Evolutionary conservation across 92 coral and sea anemone species (phyloP), one percentile per base, ranked within the genome.

Genomic region (Palythoa heliodiscus): DNA sequence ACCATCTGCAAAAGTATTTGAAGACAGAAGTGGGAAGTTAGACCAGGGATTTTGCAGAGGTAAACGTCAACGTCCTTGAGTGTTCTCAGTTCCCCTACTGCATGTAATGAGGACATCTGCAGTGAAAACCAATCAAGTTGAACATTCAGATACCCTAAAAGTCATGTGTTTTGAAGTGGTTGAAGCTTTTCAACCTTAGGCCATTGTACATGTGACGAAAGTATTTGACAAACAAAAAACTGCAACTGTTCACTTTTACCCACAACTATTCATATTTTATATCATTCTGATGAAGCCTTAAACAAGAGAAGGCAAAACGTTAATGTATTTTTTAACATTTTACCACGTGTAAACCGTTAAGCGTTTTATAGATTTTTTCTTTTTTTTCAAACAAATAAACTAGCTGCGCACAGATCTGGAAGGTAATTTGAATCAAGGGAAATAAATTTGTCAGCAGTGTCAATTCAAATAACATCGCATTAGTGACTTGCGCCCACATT

Each of bases 401-500:
- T 20, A 15, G 17, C 15, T 2, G 43, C 60, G 12, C 60, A 54
- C 2, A 5, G 13, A 54, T 54, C 6, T 54, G 60, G 60, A 54
- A 15, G 60, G 12, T 10, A 54, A 54, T 54, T 54, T 54, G n/a
- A 38, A 67, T 63, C 29, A 67, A 89, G 92, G 92, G 54, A 89
- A 53, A 71, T 89, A 89, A 40, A 40, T 24, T 3, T 89, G 92
- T 74, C 78, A 58, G 52, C 70, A 86, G 11, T 84, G 91, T 78
- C 70, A 15, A 15, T 88, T 68, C 83, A 72, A 89, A 74, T 88
- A 88, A 72, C 88, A 76, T 70, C 82, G 60, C 40, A 84, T 88
- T 52, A 78, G 52, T 63, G 92, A 86, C 80, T 87, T 89, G 67
- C 37, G 92, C 82, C 47, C 79, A 63, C 92, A 89, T 48, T 84